Evolutionary conservation across 2,888 invertebrate genomes (phyloP), one percentile per base, ranked within the genome.

Genomic region (Ophraella communa): DNA sequence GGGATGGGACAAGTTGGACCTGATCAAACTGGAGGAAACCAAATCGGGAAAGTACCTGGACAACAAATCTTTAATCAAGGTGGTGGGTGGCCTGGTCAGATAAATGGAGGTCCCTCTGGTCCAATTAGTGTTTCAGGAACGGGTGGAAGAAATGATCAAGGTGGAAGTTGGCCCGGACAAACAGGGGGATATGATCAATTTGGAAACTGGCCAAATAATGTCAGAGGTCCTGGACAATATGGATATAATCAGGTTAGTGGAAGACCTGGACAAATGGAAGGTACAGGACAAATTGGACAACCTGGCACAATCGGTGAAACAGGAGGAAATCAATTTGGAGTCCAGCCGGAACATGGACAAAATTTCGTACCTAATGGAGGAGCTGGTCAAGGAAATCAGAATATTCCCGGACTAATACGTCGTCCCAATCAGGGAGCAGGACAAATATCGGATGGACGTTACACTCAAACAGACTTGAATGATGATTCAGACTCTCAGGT

Each of bases 401-500:
- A 23, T 0, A 4, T 35, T 18, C 49, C 59, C 8, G 64, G 64
- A 42, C 60, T 56, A 17, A 53, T 62, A 14, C 39, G 65, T 55
- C 47, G 55, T 20, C 56, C 62, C 14, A 54, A 64, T 51, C 24
- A 39, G 8, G 51, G 10, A 24, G 58, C 53, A 24, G 57, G 59
- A 18, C 49, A 51, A 27, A 51, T 51, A 24, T 51, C 49, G 3
- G 1, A 44, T 11, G 47, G n/a, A 3, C 54, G 24, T 18, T 14
- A 17, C 35, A 33, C 53, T 33, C 45, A 30, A 45, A 44, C 39
- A 4, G 56, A 52, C 35, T 52, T 30, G n/a, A 23, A 52, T n/a
- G 89, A 90, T 72, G 89, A 88, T 64, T 87, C 89, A 21, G 89
- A 91, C 78, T 92, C 93, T 0, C 90, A 91, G 82, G 92, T 91